A percentile compares a stretch with the other conserved stretches of the same genome.
Conservation (phyloP, 2,797 vertebrate genomes). For the Eulemur coronatus region DNA sequence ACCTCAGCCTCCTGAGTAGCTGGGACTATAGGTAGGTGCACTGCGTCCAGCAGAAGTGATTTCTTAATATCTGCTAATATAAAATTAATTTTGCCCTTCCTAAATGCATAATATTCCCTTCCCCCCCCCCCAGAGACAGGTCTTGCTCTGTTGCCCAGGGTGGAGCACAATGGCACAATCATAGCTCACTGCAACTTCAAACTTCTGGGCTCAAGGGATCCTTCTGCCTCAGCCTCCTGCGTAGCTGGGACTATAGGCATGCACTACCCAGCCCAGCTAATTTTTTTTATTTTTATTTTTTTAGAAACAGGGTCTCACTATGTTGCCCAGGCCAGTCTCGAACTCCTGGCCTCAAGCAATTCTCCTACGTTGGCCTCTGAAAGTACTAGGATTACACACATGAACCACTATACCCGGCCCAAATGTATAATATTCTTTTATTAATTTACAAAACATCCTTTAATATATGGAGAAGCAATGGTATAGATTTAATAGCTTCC, state of each 20-base stretch:
- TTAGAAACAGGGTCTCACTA: neutral
- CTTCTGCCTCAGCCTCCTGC: neutral
- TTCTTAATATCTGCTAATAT: neutral
- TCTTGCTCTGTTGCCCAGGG: neutral
- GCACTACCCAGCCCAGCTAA: neutral
- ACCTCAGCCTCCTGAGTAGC: too few species aligned
- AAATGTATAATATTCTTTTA: neutral
- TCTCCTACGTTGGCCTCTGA: neutral
- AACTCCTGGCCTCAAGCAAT: neutral
- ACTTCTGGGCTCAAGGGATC: neutral
- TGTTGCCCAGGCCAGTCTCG: neutral
- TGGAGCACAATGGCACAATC: neutral
- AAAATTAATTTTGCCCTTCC: neutral
- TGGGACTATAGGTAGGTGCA: too few species aligned
- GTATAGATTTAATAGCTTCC: neutral
- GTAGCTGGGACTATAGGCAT: neutral
- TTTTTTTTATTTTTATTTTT: neutral
- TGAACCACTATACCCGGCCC: neutral
- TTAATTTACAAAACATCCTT: neutral
- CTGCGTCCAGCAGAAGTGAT: neutral
- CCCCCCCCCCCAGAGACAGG: fast-evolving
- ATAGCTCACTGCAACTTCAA: neutral
- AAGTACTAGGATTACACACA: neutral
- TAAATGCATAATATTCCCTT: neutral
- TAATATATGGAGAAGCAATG: neutral